phyloP scores from a whole-genome alignment of 35 echinoderm and acorn worm species.

The Ptychodera flava region DNA sequence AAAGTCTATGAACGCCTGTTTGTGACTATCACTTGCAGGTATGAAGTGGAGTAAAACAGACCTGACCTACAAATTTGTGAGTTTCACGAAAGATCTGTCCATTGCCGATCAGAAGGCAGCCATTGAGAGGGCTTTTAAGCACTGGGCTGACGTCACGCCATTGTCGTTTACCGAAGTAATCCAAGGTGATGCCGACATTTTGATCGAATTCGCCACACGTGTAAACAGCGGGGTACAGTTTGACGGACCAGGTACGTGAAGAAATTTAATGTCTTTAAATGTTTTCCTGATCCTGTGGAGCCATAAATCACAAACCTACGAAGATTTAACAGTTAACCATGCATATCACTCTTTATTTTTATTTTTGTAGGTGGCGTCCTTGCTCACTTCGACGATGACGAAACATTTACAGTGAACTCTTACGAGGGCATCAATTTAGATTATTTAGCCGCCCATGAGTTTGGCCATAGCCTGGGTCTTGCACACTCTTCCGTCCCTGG shows the following conservation, averaged over 20 bases:
- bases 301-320: too few relatives aligned
- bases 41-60: slow-evolving; percentile 40
- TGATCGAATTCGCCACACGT: slow-evolving; percentile 44
- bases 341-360: too few relatives aligned
- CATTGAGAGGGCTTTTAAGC: slow-evolving; percentile 52
- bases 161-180: slow-evolving; percentile 54
- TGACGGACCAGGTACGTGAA: slow-evolving; percentile 90
- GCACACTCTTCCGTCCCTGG: slow-evolving; percentile 41
- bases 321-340: too few relatives aligned
- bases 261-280: too few relatives aligned
- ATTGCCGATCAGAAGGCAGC: slow-evolving; percentile 24
- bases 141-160: slow-evolving; percentile 75
- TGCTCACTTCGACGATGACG: slow-evolving; percentile 93
- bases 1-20: too few relatives aligned
- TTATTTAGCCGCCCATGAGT: slow-evolving; percentile 84
- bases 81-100: slow-evolving; percentile 47
- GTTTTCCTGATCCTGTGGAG: too few relatives aligned
- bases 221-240: slow-evolving; percentile 58
- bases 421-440: slow-evolving; percentile 52
- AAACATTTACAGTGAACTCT: slow-evolving; percentile 47
- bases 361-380: slow-evolving; percentile 60
- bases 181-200: slow-evolving; percentile 30
- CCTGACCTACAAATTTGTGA: slow-evolving; percentile 71
- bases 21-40: too few relatives aligned
- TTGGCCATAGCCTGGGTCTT: slow-evolving; percentile 86